Base-by-base conservation (phyloP, 2,113 vertebrate genomes). In the Lonchura striata region DNA sequence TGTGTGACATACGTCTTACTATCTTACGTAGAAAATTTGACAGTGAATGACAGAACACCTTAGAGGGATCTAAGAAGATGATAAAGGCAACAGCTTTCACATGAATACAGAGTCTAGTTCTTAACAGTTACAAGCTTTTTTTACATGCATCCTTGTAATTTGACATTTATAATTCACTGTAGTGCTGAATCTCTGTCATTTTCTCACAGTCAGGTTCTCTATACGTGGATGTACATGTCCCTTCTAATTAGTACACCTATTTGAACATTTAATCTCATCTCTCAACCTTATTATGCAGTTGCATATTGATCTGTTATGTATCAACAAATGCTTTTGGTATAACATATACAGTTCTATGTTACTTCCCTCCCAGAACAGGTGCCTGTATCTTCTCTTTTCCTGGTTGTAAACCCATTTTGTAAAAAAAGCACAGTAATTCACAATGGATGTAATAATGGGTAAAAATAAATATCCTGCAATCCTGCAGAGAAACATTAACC, bases 131-230 rank as follows among this genome's bases (percentile, higher is more conserved):
- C 97, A 96, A 91, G 94, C 94, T 95, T 97, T 97, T 96, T 97
- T 97, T 95, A 97, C 91, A 96, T 96, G 95, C 97, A 95, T 97
- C 94, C 95, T 91, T 93, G 96, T 97, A 98, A 97, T 97, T 96
- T 98, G 97, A 97, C 97, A 98, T 98, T 98, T 98, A 97, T 97
- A 98, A 98, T 97, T 97, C 95, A 97, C 96, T 16, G 79, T 94
- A 80, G 93, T 87, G 94, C 89, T 90, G 96, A 95, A 89, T 97
- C 96, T 97, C 96, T 97, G 97, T 98, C 97, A 97, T 97, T 98
- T 97, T 97, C 94, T 94, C 93, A 90, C 95, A 66, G 41, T 96
- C 97, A 97, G 82, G 64, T 92, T 88, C 94, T 97, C 93, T 89
- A 88, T 87, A 88, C 35, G 25, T 96, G 94, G 94, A 97, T 94